Percentiles rank a stretch among this genome's conserved stretches.
Conservation (phyloP, 2,113 vertebrate genomes). For the Dipodomys ordii region DNA sequence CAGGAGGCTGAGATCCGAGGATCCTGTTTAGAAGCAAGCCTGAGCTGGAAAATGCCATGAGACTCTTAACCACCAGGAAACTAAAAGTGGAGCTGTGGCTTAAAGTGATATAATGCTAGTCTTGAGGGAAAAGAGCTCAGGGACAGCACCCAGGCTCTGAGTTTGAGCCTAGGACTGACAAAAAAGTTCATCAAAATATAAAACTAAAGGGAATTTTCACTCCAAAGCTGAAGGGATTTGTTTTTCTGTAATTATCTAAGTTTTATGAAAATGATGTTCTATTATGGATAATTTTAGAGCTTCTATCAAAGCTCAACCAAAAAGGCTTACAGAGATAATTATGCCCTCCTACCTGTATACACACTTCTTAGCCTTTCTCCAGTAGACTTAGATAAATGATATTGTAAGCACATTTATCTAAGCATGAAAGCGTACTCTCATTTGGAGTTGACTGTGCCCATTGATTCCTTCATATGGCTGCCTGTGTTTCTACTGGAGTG, state of each 20-base stretch:
- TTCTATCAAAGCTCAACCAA: neutral
- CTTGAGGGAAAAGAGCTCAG: too few relatives aligned
- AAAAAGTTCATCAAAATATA: neutral
- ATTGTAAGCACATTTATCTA: neutral
- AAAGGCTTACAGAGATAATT: neutral
- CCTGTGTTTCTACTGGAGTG: neutral
- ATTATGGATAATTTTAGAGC: neutral
- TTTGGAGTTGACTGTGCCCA: neutral
- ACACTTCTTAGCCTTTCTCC: too few relatives aligned
- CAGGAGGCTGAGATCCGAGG: too few relatives aligned
- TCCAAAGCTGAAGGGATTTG: neutral
- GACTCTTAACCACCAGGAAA: too few relatives aligned
- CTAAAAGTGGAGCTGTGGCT: too few relatives aligned
- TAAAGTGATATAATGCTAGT: too few relatives aligned
- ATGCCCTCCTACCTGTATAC: neutral
- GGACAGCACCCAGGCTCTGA: too few relatives aligned
- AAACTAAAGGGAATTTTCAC: neutral
- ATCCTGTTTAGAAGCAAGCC: too few relatives aligned
- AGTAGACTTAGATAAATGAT: neutral
- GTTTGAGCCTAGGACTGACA: too few relatives aligned
- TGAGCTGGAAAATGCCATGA: too few relatives aligned
- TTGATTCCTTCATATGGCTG: neutral
- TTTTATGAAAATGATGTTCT: neutral
- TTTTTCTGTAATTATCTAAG: conserved; percentile 20
- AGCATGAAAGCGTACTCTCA: neutral